phyloP scores from a whole-genome alignment of 2,797 vertebrate species.

The Babyrousa celebensis region DNA sequence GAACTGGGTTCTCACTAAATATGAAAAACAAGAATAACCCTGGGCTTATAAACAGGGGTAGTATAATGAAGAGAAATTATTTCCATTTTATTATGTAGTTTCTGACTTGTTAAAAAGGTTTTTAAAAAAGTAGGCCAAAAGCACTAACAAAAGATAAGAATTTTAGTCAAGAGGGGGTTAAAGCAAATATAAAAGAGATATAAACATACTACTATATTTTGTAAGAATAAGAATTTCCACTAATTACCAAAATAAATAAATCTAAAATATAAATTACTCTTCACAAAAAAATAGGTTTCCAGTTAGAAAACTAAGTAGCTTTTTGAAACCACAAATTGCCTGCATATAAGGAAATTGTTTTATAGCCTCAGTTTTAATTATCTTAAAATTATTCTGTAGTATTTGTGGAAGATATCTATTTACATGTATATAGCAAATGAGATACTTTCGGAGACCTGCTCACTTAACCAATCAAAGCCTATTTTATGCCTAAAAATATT shows the following conservation, averaged over 20 bases:
- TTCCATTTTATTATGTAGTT: slow-evolving; percentile 47
- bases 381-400: slow-evolving; percentile 44
- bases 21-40: slow-evolving; percentile 17
- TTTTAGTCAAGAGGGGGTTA: background rate
- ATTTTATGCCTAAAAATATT: background rate
- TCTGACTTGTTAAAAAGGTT: background rate
- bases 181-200: background rate
- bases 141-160: slow-evolving; percentile 43
- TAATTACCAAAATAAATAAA: slow-evolving; percentile 43
- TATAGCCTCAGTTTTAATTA: slow-evolving; percentile 39
- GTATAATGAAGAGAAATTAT: background rate
- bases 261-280: slow-evolving; percentile 32
- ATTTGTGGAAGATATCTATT: slow-evolving; percentile 48
- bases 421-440: background rate
- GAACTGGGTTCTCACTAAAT: background rate
- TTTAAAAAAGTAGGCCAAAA: background rate
- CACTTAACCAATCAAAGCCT: background rate
- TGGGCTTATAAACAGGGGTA: background rate
- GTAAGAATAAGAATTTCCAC: slow-evolving; percentile 33
- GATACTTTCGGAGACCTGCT: background rate
- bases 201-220: background rate
- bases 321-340: slow-evolving; percentile 62
- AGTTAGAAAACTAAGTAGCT: slow-evolving; percentile 28
- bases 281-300: background rate
- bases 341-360: background rate